phyloP scores from a whole-genome alignment of 2,113 vertebrate genomes.

The Lipotes vexillifer region DNA sequence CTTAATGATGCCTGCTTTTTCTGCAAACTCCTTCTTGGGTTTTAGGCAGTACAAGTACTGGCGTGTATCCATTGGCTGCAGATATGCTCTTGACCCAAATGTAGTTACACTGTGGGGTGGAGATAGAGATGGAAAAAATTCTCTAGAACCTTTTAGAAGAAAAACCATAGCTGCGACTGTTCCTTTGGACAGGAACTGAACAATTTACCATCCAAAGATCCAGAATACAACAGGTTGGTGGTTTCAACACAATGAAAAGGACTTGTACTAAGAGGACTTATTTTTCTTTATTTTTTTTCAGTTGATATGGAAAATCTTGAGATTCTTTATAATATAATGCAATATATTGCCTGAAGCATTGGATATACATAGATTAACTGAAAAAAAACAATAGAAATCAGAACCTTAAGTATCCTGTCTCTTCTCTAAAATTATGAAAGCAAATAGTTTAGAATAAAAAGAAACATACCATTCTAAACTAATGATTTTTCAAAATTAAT shows the following conservation, averaged over 20 bases:
- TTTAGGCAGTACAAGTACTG: slow-evolving; percentile 98
- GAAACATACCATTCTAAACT: neutral
- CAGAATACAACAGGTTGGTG: neutral
- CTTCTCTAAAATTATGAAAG: slow-evolving; percentile 14
- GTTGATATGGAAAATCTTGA: neutral
- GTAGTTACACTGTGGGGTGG: slow-evolving; percentile 87
- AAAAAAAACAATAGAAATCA: slow-evolving; percentile 26
- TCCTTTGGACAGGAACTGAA: neutral
- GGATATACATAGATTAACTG: neutral
- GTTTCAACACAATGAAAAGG: neutral
- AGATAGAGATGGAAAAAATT: slow-evolving; percentile 36
- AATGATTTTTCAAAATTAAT: slow-evolving; percentile 28
- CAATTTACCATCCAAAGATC: neutral
- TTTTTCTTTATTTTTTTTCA: slow-evolving; percentile 5
- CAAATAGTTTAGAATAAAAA: neutral
- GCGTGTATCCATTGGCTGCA: slow-evolving; percentile 97
- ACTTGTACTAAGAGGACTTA: neutral
- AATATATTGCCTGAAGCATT: neutral
- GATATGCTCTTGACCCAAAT: slow-evolving; percentile 95
- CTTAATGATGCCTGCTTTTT: slow-evolving; percentile 98
- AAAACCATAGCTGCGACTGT: neutral
- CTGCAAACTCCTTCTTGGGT: slow-evolving; percentile 96
- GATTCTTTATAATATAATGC: slow-evolving; percentile 16
- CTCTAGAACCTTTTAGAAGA: slow-evolving; percentile 36
- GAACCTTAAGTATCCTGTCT: neutral